Evolutionary conservation across 2,888 invertebrate species (phyloP).

Genomic region (Leptothorax acervorum): DNA sequence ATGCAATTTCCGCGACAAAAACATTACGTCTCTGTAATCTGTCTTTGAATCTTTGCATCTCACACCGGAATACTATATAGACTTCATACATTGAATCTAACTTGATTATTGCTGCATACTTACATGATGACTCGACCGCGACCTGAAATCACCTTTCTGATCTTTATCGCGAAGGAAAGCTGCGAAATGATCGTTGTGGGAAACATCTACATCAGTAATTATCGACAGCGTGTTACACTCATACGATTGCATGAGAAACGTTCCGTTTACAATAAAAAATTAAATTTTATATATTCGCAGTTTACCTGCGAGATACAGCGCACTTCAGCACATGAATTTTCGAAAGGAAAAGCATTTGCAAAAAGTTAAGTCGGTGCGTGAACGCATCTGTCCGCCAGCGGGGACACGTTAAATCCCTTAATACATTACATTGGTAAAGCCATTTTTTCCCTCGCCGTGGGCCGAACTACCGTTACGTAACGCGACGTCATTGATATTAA

Average conservation of each 20-base stretch:
- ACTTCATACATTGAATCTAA: neutral
- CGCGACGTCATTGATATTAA: slow-evolving; percentile 41
- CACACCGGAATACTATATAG: neutral
- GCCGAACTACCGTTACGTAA: slow-evolving; percentile 37
- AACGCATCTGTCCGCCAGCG: slow-evolving; percentile 7
- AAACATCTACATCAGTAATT: neutral
- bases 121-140: neutral
- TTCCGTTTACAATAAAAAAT: neutral
- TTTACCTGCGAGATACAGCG: neutral
- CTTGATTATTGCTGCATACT: neutral
- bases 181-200: neutral
- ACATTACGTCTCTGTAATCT: neutral
- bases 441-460: neutral
- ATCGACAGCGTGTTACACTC: neutral
- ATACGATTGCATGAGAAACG: neutral
- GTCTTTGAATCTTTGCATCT: neutral
- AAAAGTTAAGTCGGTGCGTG: slow-evolving; percentile 22
- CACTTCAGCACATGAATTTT: neutral
- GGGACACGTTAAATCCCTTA: slow-evolving; percentile 40
- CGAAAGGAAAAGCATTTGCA: neutral
- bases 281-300: neutral
- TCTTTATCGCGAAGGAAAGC: neutral
- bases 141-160: neutral
- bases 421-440: slow-evolving; percentile 18
- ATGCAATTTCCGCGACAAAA: slow-evolving; percentile 18